Conservation (phyloP, 2,113 vertebrate genomes). For the Amazona vittata region DNA sequence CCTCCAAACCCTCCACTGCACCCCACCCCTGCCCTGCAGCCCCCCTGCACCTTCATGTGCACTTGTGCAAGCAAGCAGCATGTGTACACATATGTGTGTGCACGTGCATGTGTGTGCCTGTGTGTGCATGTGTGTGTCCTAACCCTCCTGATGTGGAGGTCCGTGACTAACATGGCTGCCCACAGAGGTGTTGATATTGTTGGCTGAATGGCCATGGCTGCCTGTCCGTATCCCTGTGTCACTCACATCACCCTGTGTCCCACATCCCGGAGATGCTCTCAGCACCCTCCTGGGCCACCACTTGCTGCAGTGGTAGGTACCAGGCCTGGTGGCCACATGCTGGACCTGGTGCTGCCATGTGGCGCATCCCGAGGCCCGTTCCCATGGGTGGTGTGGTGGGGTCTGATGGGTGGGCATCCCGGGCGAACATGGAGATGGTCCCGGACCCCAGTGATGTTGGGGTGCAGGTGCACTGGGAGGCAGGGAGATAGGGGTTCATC, state of each 20-base stretch:
- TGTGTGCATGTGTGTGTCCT: background rate
- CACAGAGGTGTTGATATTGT: background rate
- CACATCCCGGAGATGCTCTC: background rate
- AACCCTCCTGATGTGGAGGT: background rate
- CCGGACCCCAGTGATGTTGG: background rate
- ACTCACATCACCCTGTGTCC: background rate
- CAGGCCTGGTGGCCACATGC: background rate
- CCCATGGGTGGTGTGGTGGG: background rate
- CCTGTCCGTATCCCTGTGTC: background rate
- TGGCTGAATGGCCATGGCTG: background rate
- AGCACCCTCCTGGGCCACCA: background rate
- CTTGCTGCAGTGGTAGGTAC: background rate
- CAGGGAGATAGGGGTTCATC: background rate
- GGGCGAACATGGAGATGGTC: background rate
- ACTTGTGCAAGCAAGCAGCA: background rate
- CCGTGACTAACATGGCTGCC: background rate
- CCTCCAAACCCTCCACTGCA: background rate
- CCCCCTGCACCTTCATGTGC: background rate
- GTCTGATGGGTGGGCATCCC: background rate
- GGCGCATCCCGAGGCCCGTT: background rate
- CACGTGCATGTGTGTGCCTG: background rate
- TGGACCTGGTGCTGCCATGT: too few species aligned
- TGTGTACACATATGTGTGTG: background rate
- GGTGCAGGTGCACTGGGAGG: background rate
- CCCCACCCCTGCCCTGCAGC: background rate